Percentiles rank a stretch among this genome's conserved stretches.
These are phyloP conservation scores for Rhingia campestris DNA, from an alignment of 2,888 invertebrate species.

Conservation along the genomic window DNA sequence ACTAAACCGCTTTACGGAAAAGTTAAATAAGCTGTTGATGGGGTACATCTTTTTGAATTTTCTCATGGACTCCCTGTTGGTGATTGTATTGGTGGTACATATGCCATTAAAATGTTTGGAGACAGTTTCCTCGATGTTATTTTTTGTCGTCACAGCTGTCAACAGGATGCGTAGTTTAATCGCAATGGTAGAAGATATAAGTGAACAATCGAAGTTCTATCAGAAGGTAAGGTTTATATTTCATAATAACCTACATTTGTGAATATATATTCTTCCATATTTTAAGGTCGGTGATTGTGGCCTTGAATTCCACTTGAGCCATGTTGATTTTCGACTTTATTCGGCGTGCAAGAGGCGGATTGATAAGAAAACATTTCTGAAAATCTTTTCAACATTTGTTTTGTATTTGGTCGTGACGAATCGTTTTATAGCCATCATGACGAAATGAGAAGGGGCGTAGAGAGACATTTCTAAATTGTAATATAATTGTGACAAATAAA, in stretches of 20 bases:
- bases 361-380: constrained; percentile 18
- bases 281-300: constrained; percentile 10
- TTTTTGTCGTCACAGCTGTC: not conserved
- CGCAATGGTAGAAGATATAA: constrained; percentile 19
- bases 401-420: not conserved
- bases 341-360: not conserved
- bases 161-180: constrained; percentile 35
- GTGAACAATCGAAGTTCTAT: constrained; percentile 10
- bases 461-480: too few relatives aligned
- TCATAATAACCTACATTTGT: not conserved
- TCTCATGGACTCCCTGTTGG: not conserved
- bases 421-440: not conserved
- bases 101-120: not conserved
- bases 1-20: constrained; percentile 2
- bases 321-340: constrained; percentile 10
- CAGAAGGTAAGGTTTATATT: constrained; percentile 17
- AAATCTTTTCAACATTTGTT: not conserved
- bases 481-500: too few relatives aligned
- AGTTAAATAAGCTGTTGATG: constrained; percentile 3
- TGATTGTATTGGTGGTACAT: not conserved
- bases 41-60: constrained; percentile 29
- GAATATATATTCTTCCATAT: not conserved
- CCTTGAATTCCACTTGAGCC: not conserved
- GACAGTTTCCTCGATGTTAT: not conserved
- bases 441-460: not conserved